Base-by-base conservation (phyloP, 2,113 vertebrate species). In the Seriola dumerili region DNA sequence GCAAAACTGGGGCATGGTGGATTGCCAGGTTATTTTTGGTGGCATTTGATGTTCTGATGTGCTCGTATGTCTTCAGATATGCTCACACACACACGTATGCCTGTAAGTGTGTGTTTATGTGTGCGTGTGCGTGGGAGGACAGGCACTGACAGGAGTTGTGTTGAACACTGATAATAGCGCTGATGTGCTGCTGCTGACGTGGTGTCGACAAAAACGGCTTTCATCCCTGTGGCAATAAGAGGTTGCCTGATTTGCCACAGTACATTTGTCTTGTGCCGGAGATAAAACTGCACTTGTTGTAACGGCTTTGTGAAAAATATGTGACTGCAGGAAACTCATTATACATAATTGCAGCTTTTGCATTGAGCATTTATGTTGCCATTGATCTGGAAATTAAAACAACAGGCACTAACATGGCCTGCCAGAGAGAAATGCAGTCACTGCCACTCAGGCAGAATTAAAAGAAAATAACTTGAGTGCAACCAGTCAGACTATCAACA, bases 21-120 rank as follows among this genome's bases (percentile, higher is more conserved):
- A 85, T 78, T 88, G 85, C 85, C 88, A 85, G 85, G 91, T 93
- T 95, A 94, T 94, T 94, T 92, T 85, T 84, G 85, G 89, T 85
- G 76, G 66, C 77, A 34, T 85, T 79, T 90, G 76, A 88, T 79
- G 88, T 81, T 73, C 29, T 46, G 42, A 66, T 90, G 87, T 74
- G 87, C 80, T 76, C 19, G 66, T 44, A 36, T 73, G 32, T 83
- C 25, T 67, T 16, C 10, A 10, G 44, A 64, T 40, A 42, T 2
- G 4, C 44, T 36, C 36, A 67, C 69, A 67, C 69, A 63, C 29
- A 34, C 69, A 70, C 12, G 25, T 25, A 16, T 76, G 19, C 61
- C 29, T 46, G 36, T 25, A 23, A 36, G 79, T 69, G n/a, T 65
- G 62, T 48, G 64, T 80, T 72, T 85, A 19, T 85, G 68, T 42